A percentile compares a stretch with the other conserved stretches of the same genome.
Conservation (phyloP, 1,140 invertebrate species). For the Conopomorpha cramerella region DNA sequence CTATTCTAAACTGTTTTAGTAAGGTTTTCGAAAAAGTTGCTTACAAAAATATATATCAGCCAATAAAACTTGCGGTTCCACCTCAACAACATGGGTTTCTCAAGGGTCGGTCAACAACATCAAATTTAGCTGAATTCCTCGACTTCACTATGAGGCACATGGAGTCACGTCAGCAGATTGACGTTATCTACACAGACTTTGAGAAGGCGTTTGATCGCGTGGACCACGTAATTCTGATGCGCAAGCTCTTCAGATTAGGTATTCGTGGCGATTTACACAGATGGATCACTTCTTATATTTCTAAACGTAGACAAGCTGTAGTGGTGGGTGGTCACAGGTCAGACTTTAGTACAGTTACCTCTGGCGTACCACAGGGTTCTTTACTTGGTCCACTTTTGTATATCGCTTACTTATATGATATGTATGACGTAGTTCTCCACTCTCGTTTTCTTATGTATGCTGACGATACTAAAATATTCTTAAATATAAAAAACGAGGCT, state of each 20-base stretch:
- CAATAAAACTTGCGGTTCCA: background rate
- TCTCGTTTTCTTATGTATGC: background rate
- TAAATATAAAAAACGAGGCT: background rate
- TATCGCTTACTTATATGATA: constrained; percentile 1
- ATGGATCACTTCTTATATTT: background rate
- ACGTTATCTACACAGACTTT: constrained; percentile 16
- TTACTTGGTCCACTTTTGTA: no score
- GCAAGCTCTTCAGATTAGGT: background rate
- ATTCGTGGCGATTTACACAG: background rate
- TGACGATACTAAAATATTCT: constrained; percentile 1
- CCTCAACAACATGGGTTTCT: constrained; percentile 12
- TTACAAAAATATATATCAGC: background rate
- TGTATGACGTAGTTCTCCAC: background rate
- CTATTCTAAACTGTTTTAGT: constrained; percentile 8
- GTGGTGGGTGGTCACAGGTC: constrained; percentile 1
- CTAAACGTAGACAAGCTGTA: background rate
- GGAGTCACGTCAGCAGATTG: constrained; percentile 10
- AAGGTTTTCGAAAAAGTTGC: constrained; percentile 14
- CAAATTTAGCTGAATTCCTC: constrained; percentile 12
- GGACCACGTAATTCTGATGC: constrained; percentile 1
- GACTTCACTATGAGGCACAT: constrained; percentile 4
- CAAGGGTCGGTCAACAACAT: constrained; percentile 14
- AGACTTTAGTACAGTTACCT: background rate
- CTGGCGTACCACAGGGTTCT: no score
- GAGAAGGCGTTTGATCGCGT: constrained; percentile 16